Percentiles rank a stretch among this genome's conserved stretches.
These are phyloP conservation scores for Philopedon plagiatum DNA, from an alignment of 2,888 invertebrate species.

Conservation along the genomic window DNA sequence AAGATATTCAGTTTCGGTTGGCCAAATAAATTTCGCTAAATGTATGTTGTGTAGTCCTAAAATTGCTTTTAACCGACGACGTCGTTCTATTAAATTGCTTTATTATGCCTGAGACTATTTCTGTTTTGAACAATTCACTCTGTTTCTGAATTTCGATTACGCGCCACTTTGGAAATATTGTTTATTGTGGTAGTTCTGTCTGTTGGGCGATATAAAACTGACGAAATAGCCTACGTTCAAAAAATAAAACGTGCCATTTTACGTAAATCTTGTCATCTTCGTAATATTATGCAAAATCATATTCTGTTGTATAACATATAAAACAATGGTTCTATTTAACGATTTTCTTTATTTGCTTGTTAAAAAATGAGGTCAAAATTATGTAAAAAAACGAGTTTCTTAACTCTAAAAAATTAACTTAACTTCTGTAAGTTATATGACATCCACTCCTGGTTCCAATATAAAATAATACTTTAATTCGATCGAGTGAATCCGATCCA, in stretches of 20 bases:
- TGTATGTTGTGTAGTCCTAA: slow-evolving; percentile 39
- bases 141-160: slow-evolving; percentile 15
- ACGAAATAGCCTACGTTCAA: background rate
- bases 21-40: slow-evolving; percentile 46
- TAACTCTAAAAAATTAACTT: too few relatives aligned
- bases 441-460: too few relatives aligned
- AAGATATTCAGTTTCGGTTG: slow-evolving; percentile 40
- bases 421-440: too few relatives aligned
- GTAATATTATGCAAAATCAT: background rate
- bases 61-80: slow-evolving; percentile 45
- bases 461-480: too few relatives aligned
- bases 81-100: slow-evolving; percentile 21
- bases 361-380: too few relatives aligned
- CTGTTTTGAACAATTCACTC: slow-evolving; percentile 26
- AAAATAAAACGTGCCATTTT: slow-evolving; percentile 2
- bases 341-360: too few relatives aligned
- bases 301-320: too few relatives aligned
- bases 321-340: too few relatives aligned
- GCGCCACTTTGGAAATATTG: slow-evolving; percentile 5
- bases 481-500: too few relatives aligned
- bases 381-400: too few relatives aligned
- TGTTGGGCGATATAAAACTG: background rate
- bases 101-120: slow-evolving; percentile 29
- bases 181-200: slow-evolving; percentile 6
- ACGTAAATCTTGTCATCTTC: background rate